Percentiles rank a stretch among this genome's conserved stretches.
Conservation (phyloP, 2,888 invertebrate genomes). For the Brenthis daphne region DNA sequence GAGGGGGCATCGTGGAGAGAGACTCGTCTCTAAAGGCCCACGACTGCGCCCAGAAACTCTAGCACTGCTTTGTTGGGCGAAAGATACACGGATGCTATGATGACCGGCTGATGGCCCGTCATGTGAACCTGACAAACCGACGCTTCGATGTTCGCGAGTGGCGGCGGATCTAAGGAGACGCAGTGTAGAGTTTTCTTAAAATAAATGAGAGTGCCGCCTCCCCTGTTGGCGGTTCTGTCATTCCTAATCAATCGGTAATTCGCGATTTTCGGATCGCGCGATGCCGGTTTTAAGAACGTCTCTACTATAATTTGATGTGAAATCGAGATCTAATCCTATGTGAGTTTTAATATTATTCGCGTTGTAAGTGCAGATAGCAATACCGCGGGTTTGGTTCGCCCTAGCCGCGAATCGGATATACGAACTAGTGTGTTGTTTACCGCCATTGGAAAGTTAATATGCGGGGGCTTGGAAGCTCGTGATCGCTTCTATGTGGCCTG, state of each 20-base stretch:
- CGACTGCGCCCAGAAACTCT: background rate
- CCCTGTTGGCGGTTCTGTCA: background rate
- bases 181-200: conserved; percentile 24
- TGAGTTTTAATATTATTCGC: background rate
- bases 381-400: no score
- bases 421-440: no score
- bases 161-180: conserved; percentile 13
- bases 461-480: no score
- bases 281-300: background rate
- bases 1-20: background rate
- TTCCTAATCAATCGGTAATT: background rate
- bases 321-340: background rate
- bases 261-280: background rate
- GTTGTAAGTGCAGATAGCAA: no score
- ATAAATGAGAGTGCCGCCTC: conserved; percentile 25
- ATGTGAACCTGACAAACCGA: conserved; percentile 18
- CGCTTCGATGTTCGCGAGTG: conserved; percentile 37
- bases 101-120: conserved; percentile 27
- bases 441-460: no score
- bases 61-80: no score
- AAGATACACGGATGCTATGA: conserved; percentile 24
- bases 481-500: no score
- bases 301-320: background rate
- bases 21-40: background rate
- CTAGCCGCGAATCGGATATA: no score